Conservation (phyloP, 1,140 invertebrate species). For the Papilio glaucus region DNA sequence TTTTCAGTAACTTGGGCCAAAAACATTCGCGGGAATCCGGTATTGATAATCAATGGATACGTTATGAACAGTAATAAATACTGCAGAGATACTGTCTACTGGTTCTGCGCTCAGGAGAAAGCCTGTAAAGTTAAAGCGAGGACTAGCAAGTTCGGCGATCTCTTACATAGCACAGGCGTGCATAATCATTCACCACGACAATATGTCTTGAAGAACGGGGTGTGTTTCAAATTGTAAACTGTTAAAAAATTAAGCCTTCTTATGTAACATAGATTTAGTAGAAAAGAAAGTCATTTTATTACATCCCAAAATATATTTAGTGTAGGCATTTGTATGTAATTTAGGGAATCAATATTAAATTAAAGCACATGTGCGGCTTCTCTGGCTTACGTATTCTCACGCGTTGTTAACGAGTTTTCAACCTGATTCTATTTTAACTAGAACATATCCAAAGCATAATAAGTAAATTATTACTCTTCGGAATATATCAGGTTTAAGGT, state of each 20-base stretch:
- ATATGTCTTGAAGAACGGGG: conserved; percentile 42
- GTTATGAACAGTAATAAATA: conserved; percentile 42
- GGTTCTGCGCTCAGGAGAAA: conserved; percentile 40
- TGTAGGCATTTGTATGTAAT: no score
- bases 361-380: no score
- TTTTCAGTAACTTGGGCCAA: conserved; percentile 45
- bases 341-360: no score
- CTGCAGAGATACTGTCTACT: conserved; percentile 35
- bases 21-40: conserved; percentile 37
- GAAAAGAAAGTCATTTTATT: not conserved
- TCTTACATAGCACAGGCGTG: conserved; percentile 14
- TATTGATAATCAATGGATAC: conserved; percentile 44
- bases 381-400: no score
- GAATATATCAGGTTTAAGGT: no score
- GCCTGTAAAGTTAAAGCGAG: conserved; percentile 42
- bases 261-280: not conserved
- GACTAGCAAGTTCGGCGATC: conserved; percentile 36
- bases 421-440: no score
- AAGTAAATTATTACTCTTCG: no score
- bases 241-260: not conserved
- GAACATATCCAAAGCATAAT: no score
- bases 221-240: conserved; percentile 38
- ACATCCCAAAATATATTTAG: no score
- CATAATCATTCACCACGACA: conserved; percentile 40
- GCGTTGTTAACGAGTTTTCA: no score